phyloP scores from a whole-genome alignment of 2,113 vertebrate species.

The Chrysochloris asiatica region DNA sequence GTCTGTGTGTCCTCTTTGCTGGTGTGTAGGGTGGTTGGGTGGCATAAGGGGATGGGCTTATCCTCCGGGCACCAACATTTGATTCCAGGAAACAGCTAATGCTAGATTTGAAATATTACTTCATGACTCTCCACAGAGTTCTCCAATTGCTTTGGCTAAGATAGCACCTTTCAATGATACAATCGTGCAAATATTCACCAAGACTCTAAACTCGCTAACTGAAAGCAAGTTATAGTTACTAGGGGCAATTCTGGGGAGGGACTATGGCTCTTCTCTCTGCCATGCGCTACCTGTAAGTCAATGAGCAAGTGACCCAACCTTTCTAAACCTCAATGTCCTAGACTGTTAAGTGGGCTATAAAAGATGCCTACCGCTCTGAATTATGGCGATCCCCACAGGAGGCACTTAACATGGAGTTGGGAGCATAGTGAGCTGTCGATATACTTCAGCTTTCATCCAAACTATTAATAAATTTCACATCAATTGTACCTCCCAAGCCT shows the following conservation, averaged over 20 bases:
- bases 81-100: not conserved
- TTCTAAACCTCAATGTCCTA: not conserved
- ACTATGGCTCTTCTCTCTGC: too few relatives aligned
- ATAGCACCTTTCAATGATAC: not conserved
- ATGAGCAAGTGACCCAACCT: not conserved
- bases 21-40: not conserved
- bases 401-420: not conserved
- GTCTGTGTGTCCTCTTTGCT: not conserved
- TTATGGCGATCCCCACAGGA: not conserved
- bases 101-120: not conserved
- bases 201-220: not conserved
- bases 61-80: not conserved
- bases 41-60: too few relatives aligned
- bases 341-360: not conserved
- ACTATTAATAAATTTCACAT: not conserved
- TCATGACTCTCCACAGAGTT: not conserved
- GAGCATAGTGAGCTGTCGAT: too few relatives aligned
- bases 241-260: not conserved
- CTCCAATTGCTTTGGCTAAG: not conserved
- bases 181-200: not conserved
- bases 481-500: too few relatives aligned
- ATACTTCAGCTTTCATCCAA: not conserved
- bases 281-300: not conserved
- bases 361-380: not conserved
- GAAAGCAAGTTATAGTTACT: not conserved